Evolutionary conservation across 1,140 invertebrate species (phyloP), one percentile per base, ranked within the genome.

Genomic region (Drosophila ambigua): DNA sequence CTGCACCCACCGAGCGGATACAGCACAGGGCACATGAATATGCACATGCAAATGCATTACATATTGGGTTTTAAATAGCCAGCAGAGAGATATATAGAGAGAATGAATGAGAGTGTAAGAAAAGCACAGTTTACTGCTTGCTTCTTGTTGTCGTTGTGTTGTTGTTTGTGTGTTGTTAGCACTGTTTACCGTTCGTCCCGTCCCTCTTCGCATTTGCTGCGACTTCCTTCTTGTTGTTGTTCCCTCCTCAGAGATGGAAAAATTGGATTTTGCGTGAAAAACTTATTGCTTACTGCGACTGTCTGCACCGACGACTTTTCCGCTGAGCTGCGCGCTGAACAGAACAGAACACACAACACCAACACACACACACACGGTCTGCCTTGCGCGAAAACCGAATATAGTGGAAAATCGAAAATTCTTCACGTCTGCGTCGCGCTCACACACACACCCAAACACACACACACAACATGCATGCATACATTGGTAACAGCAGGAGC

Each of bases 401-500:
- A 39, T 39, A 74, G 63, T 59, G 69, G 52, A 94, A 95, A 95
- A 72, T 94, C 94, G 94, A 94, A 94, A 93, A 94, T 95, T 94
- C 69, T 72, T 94, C 93, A 96, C 95, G 95, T 93, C 95, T 96
- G 96, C 96, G 96, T 96, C 62, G 54, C 58, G 48, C 31, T 53
- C 20, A 11, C n/a, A 49, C 51, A 55, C 41, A 63, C n/a, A 28
- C 51, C 16, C 16, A 16, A 16, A 23, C 8, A 46, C 13, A 43
- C 55, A 59, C 55, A 54, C 16, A 69, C 49, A 31, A 31, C 31
- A 31, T 39, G 35, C 26, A 59, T 31, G 57, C 48, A 62, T 28
- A 23, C 3, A 24, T 3, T 68, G 43, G 11, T 55, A 44, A 48
- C 26, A 26, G 35, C 35, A 39, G 11, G 11, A 39, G 35, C 4